phyloP scores from a whole-genome alignment of 1,140 invertebrate species.

The Solen grandis region DNA sequence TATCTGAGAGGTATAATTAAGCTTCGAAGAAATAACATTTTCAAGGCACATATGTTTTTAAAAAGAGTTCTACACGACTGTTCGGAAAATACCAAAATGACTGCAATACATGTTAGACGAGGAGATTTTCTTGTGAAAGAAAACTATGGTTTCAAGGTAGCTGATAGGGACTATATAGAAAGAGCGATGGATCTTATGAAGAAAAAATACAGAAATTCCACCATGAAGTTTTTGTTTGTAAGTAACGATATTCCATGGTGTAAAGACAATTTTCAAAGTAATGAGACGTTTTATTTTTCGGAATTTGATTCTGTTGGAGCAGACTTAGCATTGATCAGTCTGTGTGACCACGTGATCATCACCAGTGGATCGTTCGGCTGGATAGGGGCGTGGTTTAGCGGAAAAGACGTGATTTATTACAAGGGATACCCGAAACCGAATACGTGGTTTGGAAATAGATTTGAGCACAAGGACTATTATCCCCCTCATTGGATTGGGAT shows the following conservation, averaged over 20 bases:
- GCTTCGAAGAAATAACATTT: not conserved
- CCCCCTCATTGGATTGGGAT: constrained; percentile 58
- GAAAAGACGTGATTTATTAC: constrained; percentile 61
- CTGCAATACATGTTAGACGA: constrained; percentile 40
- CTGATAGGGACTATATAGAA: constrained; percentile 2
- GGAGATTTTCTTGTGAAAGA: constrained; percentile 13
- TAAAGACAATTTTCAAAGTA: not conserved
- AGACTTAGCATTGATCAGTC: constrained; percentile 62
- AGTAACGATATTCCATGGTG: constrained; percentile 31
- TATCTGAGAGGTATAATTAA: constrained; percentile 1
- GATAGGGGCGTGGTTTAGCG: constrained; percentile 64
- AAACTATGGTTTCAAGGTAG: not conserved
- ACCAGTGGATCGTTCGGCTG: constrained; percentile 64
- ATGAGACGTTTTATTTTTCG: not conserved
- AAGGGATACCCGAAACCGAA: constrained; percentile 41
- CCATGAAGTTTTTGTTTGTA: constrained; percentile 9
- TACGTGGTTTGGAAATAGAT: constrained; percentile 11
- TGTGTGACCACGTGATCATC: constrained; percentile 63
- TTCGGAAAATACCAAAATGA: too few species aligned
- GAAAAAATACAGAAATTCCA: not conserved
- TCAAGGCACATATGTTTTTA: not conserved
- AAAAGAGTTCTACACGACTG: not conserved
- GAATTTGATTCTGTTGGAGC: constrained; percentile 60
- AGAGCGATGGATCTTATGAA: constrained; percentile 19
- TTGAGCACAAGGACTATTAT: constrained; percentile 55